Conservation (phyloP, 2,888 invertebrate species). For the Lomographa bimaculata region DNA sequence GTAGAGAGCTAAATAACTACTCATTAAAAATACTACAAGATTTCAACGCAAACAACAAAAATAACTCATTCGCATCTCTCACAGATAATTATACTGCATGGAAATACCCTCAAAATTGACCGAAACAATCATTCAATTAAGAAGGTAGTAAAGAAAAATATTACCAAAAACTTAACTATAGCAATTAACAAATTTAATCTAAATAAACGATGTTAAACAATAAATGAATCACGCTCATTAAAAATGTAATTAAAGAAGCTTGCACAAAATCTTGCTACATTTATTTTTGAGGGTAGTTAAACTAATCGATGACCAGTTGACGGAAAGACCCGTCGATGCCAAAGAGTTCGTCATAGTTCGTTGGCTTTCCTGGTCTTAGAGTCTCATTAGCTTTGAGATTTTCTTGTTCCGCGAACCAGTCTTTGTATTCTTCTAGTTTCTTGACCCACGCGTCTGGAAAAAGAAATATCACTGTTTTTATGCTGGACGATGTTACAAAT, state of each 20-base stretch:
- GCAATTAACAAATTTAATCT: no score
- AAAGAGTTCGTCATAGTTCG: constrained; percentile 93
- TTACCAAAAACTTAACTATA: not conserved
- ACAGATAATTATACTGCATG: no score
- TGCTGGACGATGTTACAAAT: not conserved
- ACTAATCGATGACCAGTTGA: constrained; percentile 91
- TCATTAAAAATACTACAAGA: constrained; percentile 6
- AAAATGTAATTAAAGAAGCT: no score
- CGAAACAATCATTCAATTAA: not conserved
- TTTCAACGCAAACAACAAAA: constrained; percentile 10
- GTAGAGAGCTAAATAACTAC: constrained; percentile 37
- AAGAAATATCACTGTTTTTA: constrained; percentile 2
- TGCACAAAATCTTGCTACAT: no score
- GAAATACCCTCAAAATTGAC: no score
- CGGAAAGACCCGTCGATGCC: constrained; percentile 96
- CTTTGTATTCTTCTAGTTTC: constrained; percentile 89
- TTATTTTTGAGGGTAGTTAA: no score
- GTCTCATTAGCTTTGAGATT: constrained; percentile 90
- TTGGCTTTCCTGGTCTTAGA: constrained; percentile 92
- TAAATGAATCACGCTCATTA: no score
- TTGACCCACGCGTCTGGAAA: constrained; percentile 89
- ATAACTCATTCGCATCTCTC: not conserved
- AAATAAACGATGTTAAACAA: no score
- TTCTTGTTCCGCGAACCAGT: constrained; percentile 93
- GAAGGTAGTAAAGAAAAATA: not conserved